Base-by-base conservation (phyloP, 2,888 invertebrate species). In the Allophyes oxyacanthae region DNA sequence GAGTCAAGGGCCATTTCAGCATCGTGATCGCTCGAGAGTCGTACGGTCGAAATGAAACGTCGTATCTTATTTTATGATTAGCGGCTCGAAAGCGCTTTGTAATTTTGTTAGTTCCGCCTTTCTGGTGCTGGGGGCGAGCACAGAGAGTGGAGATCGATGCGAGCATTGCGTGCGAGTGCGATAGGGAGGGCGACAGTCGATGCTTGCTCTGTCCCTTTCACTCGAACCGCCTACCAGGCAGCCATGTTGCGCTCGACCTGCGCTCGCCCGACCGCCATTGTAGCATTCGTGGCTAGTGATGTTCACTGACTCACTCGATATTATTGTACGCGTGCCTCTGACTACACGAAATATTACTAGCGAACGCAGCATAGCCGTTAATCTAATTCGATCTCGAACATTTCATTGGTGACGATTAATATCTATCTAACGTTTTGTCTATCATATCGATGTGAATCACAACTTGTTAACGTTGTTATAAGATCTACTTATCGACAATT, bases 51-150 rank as follows among this genome's bases (percentile, higher is more conserved):
- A 93, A 94, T 94, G 94, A 93, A 94, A 94, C 94, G 94, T 93
- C 94, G 94, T 94, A 93, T 94, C 94, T 94, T 94, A 94, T 94
- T 93, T 93, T 93, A 93, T 94, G 94, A 94, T 94, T 94, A 94
- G 94, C 93, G 94, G 94, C 94, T 92, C 92, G 93, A 93, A 92
- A 93, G 93, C 93, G 92, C 94, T 93, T 91, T 92, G 94, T 94
- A 93, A 94, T 94, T 93, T 93, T 93, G 94, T 94, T 94, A 93
- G 94, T 94, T 94, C 94, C 94, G 94, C 94, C 94, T 93, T 94
- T 94, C 92, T 93, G 94, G 92, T 92, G 93, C 94, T 92, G 92
- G 93, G 92, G 93, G 92, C 93, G 92, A 92, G 87, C 87, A 86
- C 91, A 83, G 87, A 86, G 91, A 91, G 90, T 90, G 86, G 91